phyloP scores from a whole-genome alignment of 2,888 invertebrate species.

The Eristalinus sepulchralis region DNA sequence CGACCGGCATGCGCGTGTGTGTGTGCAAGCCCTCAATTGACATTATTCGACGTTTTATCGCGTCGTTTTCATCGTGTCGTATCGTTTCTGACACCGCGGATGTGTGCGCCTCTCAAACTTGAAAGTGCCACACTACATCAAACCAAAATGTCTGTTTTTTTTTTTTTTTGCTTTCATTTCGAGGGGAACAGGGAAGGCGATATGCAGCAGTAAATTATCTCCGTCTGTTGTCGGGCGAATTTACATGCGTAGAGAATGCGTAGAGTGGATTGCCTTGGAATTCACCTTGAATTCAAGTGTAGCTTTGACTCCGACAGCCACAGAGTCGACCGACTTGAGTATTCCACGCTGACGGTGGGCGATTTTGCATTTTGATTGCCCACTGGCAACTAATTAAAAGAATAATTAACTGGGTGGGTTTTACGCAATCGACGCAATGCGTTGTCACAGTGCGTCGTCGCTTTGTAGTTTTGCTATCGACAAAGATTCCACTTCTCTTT shows the following conservation, averaged over 20 bases:
- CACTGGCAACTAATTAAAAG: conserved; percentile 52
- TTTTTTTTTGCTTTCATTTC: background rate
- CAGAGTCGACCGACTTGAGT: conserved; percentile 19
- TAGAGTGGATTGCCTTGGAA: conserved; percentile 65
- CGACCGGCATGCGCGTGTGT: background rate
- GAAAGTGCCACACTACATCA: conserved; percentile 14
- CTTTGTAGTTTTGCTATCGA: background rate
- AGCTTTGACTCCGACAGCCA: conserved; percentile 30
- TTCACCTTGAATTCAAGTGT: conserved; percentile 63
- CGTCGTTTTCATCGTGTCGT: conserved; percentile 5
- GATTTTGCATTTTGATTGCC: conserved; percentile 65
- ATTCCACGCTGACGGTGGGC: conserved; percentile 30
- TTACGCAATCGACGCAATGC: conserved; percentile 54
- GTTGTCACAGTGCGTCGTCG: conserved; percentile 24
- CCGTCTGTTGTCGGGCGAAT: conserved; percentile 25
- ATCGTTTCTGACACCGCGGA: background rate
- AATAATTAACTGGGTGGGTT: conserved; percentile 16
- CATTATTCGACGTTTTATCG: conserved; percentile 20
- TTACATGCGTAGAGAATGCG: conserved; percentile 65
- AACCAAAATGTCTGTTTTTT: background rate
- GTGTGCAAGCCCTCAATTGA: conserved; percentile 40
- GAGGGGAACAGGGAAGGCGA: conserved; percentile 30
- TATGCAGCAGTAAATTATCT: conserved; percentile 49
- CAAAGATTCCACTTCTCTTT: background rate
- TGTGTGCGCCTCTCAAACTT: conserved; percentile 29